Evolutionary conservation across 2,888 invertebrate genomes (phyloP), one percentile per base, ranked within the genome.

Genomic region (Pyralis farinalis): DNA sequence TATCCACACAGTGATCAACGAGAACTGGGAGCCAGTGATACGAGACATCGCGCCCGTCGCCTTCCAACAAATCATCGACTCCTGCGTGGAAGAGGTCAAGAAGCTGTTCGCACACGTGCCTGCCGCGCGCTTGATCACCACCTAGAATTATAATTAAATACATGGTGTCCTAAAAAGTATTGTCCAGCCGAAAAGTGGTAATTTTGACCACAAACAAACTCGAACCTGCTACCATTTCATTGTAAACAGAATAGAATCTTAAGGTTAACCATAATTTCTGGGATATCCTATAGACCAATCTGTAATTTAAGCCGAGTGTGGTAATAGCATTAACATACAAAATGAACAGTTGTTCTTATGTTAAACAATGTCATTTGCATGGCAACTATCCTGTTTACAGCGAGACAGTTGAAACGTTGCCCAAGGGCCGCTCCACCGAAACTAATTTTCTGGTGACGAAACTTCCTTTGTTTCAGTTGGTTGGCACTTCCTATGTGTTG

Each of bases 11-110:
- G 85, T 86, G 51, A 76, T 88, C 58, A 88, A 90, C 59, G 73
- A 75, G 40, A 77, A 88, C 63, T 90, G 89, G 89, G 86, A 86
- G 64, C 67, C 79, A 20, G 86, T 90, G 59, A 86, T 89, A 53
- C 58, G 71, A n/a, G 88, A 89, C 59, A 79, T 89, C 46, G 88
- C 84, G 8, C 84, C 87, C 1, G 66, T 68, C 22, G 84, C 86
- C 56, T 87, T 88, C 63, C 65, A 80, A 47, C 79, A 84, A 49
- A 84, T 88, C 63, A 86, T 89, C 57, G 63, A 65, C 52, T 78
- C 85, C 6, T 88, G 88, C 53, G 82, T 89, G 46, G 69, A 81
- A 46, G 80, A 85, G 48, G 60, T 73, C 48, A 82, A 86, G 59
- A 87, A 86, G 63, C 76, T 89, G 3, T 88, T 85, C 56, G 74